Conservation (phyloP, 1,140 invertebrate species). For the Dendrolimus kikuchii region DNA sequence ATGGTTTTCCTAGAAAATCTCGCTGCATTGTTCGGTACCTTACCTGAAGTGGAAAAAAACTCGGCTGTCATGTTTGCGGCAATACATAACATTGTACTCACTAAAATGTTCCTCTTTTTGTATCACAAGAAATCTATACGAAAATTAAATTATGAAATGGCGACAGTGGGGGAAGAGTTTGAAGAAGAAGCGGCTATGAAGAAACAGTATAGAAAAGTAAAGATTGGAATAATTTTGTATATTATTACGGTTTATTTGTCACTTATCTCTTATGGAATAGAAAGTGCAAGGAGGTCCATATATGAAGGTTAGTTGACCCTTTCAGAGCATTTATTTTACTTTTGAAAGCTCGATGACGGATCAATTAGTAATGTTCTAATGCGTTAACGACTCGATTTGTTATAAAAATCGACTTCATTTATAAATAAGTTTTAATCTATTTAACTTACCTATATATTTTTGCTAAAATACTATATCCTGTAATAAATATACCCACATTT, state of each 20-base stretch:
- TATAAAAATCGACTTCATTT: too few relatives aligned
- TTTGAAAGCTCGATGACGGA: too few relatives aligned
- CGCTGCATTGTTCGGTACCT: conserved; percentile 48
- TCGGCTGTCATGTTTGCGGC: conserved; percentile 57
- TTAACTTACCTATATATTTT: too few relatives aligned
- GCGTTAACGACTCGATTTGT: too few relatives aligned
- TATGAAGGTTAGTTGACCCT: conserved; percentile 36
- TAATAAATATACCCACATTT: too few relatives aligned
- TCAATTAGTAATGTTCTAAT: too few relatives aligned
- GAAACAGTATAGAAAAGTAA: conserved; percentile 45
- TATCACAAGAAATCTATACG: conserved; percentile 54
- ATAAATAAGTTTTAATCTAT: too few relatives aligned
- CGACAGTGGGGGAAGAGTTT: conserved; percentile 34
- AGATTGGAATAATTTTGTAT: conserved; percentile 44
- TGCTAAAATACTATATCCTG: too few relatives aligned
- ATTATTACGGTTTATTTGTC: conserved; percentile 50
- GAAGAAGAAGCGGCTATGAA: conserved; percentile 42
- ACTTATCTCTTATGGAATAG: conserved; percentile 45
- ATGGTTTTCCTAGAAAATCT: conserved; percentile 59
- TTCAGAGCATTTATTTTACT: too few relatives aligned
- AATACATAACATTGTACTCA: conserved; percentile 57
- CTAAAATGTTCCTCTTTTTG: conserved; percentile 49
- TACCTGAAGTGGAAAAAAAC: conserved; percentile 57
- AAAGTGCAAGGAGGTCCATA: conserved; percentile 39
- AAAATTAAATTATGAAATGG: conserved; percentile 55